Conservation (phyloP, 2,888 invertebrate genomes). For the Microdon myrmicae region DNA sequence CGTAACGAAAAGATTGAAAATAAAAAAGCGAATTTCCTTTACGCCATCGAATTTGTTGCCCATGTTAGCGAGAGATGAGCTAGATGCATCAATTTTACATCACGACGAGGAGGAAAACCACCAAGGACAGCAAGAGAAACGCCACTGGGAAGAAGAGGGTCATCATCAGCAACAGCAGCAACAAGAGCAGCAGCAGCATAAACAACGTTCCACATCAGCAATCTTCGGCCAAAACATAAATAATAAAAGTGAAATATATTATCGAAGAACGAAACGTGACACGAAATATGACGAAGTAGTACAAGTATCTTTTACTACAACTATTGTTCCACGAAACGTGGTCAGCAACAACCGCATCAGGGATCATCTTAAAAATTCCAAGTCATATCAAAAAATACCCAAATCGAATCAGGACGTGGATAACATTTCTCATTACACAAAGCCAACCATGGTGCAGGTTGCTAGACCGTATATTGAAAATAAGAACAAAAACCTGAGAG, state of each 20-base stretch:
- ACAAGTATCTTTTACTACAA: constrained; percentile 9
- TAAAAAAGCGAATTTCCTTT: constrained; percentile 64
- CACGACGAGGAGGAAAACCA: constrained; percentile 42
- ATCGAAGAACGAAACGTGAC: constrained; percentile 50
- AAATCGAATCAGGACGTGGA: constrained; percentile 54
- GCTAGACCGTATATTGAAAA: constrained; percentile 25
- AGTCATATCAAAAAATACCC: constrained; percentile 49
- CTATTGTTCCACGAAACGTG: constrained; percentile 29
- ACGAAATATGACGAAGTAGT: constrained; percentile 48
- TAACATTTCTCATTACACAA: constrained; percentile 65
- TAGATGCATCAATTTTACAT: constrained; percentile 48
- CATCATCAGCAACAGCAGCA: constrained; percentile 22
- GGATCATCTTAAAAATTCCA: constrained; percentile 48
- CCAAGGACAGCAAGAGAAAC: constrained; percentile 12
- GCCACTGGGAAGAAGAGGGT: not conserved
- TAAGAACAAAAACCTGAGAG: constrained; percentile 10
- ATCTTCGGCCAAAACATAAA: constrained; percentile 48
- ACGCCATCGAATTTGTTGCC: constrained; percentile 64
- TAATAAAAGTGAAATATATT: constrained; percentile 51
- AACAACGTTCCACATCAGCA: constrained; percentile 50
- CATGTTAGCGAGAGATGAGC: constrained; percentile 25
- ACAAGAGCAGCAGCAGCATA: constrained; percentile 53
- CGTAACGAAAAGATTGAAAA: constrained; percentile 46
- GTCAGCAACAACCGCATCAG: constrained; percentile 15
- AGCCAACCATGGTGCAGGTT: constrained; percentile 24